Evolutionary conservation across 2,888 invertebrate species (phyloP).

Genomic region (Euclidia mi): DNA sequence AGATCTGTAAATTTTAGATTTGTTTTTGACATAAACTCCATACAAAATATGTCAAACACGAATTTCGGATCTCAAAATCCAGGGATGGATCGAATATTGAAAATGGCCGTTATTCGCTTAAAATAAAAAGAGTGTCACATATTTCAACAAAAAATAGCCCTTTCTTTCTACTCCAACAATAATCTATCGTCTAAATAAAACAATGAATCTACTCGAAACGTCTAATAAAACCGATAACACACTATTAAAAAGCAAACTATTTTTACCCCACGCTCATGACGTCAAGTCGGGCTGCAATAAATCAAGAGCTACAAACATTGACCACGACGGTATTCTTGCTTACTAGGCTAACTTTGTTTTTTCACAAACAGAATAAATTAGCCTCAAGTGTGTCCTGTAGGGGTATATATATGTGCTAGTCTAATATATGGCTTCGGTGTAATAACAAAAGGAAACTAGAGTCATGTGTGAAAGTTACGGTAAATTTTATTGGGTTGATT

Average conservation of each 20-base stretch:
- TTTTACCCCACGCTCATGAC: neutral
- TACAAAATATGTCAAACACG: too few relatives aligned
- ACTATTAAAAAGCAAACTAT: slow-evolving; percentile 4
- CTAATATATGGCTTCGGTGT: slow-evolving; percentile 17
- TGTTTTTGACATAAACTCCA: too few relatives aligned
- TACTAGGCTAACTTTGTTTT: slow-evolving; percentile 35
- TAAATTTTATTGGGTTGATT: slow-evolving; percentile 1
- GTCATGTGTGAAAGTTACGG: neutral
- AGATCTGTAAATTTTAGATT: too few relatives aligned
- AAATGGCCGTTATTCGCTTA: too few relatives aligned
- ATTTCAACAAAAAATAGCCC: too few relatives aligned
- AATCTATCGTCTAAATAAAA: too few relatives aligned
- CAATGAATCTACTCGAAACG: too few relatives aligned
- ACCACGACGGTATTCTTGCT: slow-evolving; percentile 30
- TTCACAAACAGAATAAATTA: slow-evolving; percentile 48
- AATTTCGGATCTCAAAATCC: too few relatives aligned
- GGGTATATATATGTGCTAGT: slow-evolving; percentile 15
- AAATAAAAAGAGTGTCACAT: too few relatives aligned
- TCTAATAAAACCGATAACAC: neutral
- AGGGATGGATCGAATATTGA: too few relatives aligned
- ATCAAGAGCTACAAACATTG: slow-evolving; percentile 33
- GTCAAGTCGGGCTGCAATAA: slow-evolving; percentile 22
- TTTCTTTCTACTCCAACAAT: too few relatives aligned
- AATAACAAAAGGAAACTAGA: slow-evolving; percentile 33
- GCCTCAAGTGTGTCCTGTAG: slow-evolving; percentile 31